Base-by-base conservation (phyloP, 2,888 invertebrate genomes). In the Ceraclea dissimilis region DNA sequence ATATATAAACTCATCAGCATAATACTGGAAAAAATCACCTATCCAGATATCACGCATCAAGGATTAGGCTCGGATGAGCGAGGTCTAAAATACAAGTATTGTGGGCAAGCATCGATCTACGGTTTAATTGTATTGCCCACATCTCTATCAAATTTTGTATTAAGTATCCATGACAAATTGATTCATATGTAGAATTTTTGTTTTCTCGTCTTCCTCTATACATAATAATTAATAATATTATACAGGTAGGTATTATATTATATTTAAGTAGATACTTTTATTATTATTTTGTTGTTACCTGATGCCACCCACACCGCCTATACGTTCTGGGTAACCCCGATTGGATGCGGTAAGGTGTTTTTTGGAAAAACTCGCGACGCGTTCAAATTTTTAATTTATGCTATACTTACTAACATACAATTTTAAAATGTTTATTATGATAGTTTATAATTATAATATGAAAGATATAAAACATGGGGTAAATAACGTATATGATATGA, bases 81-180 rank as follows among this genome's bases (percentile, higher is more conserved):
- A n/a, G n/a, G n/a, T n/a, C n/a, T n/a, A n/a, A n/a, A n/a, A n/a
- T n/a, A n/a, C n/a, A n/a, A n/a, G n/a, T n/a, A n/a, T n/a, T n/a
- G n/a, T n/a, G n/a, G n/a, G n/a, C n/a, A n/a, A n/a, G n/a, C n/a
- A n/a, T n/a, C n/a, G n/a, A n/a, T n/a, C n/a, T n/a, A n/a, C n/a
- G n/a, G n/a, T n/a, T n/a, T n/a, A n/a, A n/a, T n/a, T n/a, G n/a
- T n/a, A n/a, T n/a, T n/a, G n/a, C n/a, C n/a, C n/a, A 10, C 26
- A 26, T 26, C 26, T 10, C 26, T 26, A 26, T 26, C 4, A 4
- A 26, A 26, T 10, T 10, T 10, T 26, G 26, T 26, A 26, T 26
- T 61, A 61, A 61, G 61, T 55, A 54, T 50, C 55, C 56, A 58
- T 57, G 57, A 51, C 61, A 50, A 58, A 61, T 61, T 54, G 61